Evolutionary conservation across 1,140 invertebrate genomes (phyloP).

Genomic region (Calephelis nemesis): DNA sequence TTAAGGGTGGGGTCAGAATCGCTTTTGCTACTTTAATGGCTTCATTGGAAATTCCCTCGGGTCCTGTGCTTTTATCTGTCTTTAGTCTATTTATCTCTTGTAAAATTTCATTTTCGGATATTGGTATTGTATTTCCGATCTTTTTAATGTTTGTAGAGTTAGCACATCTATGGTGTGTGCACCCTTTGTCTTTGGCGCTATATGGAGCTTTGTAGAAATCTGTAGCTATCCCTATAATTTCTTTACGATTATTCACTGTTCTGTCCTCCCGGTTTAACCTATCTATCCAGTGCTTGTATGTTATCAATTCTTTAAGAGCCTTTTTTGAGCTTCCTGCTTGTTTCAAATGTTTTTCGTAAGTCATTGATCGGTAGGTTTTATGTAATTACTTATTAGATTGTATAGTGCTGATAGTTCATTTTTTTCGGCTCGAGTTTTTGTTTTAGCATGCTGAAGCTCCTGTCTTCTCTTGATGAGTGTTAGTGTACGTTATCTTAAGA

Average conservation of each 20-base stretch:
- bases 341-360: constrained; percentile 22
- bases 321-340: constrained; percentile 30
- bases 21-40: constrained; percentile 17
- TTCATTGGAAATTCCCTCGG: constrained; percentile 24
- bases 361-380: constrained; percentile 24
- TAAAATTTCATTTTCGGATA: constrained; percentile 10
- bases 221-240: constrained; percentile 13
- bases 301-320: constrained; percentile 29
- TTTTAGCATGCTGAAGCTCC: constrained; percentile 24
- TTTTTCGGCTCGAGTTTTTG: constrained; percentile 27
- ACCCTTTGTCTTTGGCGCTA: neutral
- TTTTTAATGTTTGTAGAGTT: neutral
- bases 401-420: constrained; percentile 30
- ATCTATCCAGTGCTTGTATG: constrained; percentile 32
- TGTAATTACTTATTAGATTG: constrained; percentile 30
- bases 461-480: constrained; percentile 23
- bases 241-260: constrained; percentile 16
- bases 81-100: constrained; percentile 25
- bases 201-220: constrained; percentile 24
- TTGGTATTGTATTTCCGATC: neutral
- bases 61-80: constrained; percentile 24
- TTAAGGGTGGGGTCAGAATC: constrained; percentile 15
- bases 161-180: neutral
- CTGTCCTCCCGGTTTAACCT: constrained; percentile 1
- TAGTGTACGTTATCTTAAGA: constrained; percentile 25